phyloP scores from a whole-genome alignment of 2,113 vertebrate genomes.

The Gavia stellata region DNA sequence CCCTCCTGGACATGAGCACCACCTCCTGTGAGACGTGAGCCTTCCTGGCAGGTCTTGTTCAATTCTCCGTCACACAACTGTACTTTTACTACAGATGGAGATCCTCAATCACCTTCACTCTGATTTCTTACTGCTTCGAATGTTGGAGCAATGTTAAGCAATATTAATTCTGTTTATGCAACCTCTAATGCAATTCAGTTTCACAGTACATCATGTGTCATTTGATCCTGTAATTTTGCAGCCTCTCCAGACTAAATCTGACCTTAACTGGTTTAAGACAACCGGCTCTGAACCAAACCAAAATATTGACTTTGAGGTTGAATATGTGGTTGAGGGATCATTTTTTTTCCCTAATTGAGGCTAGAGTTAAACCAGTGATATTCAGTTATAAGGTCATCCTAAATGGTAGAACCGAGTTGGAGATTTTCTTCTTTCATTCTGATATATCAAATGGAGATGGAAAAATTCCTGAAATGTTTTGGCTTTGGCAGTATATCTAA shows the following conservation, averaged over 20 bases:
- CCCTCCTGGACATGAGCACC: neutral
- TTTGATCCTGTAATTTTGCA: constrained; percentile 18
- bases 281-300: constrained; percentile 7
- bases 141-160: neutral
- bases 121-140: neutral
- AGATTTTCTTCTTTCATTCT: constrained; percentile 28
- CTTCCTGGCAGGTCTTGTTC: neutral
- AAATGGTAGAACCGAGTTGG: neutral
- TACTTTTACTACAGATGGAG: neutral
- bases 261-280: constrained; percentile 12
- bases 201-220: neutral
- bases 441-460: neutral
- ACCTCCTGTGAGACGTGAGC: neutral
- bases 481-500: constrained; percentile 19
- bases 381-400: neutral
- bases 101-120: neutral
- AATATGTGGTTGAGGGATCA: neutral
- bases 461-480: constrained; percentile 39
- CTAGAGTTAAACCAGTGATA: neutral
- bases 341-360: neutral
- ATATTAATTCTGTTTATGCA: constrained; percentile 4
- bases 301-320: constrained; percentile 22
- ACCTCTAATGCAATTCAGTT: neutral
- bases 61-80: neutral
- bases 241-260: constrained; percentile 12